Evolutionary conservation across 1,140 invertebrate genomes (phyloP), one percentile per base, ranked within the genome.

Genomic region (Intoshia linei): DNA sequence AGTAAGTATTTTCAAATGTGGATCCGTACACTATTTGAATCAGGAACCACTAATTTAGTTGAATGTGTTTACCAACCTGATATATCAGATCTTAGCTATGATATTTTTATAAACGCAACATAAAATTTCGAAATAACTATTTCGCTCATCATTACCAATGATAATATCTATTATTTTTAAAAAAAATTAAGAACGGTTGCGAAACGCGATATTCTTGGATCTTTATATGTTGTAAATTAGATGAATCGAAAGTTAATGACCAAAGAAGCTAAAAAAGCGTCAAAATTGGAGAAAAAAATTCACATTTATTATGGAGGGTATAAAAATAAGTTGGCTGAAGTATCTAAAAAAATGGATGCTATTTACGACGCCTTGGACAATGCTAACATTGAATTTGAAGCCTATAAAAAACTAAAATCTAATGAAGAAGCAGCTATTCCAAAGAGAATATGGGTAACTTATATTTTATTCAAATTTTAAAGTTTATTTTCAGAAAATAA

Each of bases 261-360:
- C 7, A 72, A 70, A 41, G 78, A 90, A 60, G 81, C 81, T 0
- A 92, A 90, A 60, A 68, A 72, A 40, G 87, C 83, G 33, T 75
- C 74, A 0, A 95, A 93, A 62, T 71, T 90, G 62, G 87, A 98
- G 55, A 93, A 92, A 52, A 93, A 90, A 61, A 59, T 95, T 1
- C 74, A 81, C 61, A 73, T 92, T 35, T 61, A 92, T 1, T 74
- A 83, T 13, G 81, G 71, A 21, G 75, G 77, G 13, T 84, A 84
- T 30, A 2, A 6, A 30, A 30, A 11, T 27, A 27, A 1, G 25
- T 14, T 27, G 25, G 11, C 11, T 14, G 11, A 27, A 27, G 19
- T 4, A 10, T 10, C 19, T 14, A 15, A 30, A 15, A 11, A 1
- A 18, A 30, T 30, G 19, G 19, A 4, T 30, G 29, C 19, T 30